phyloP scores from a whole-genome alignment of 2,113 vertebrate species.

The Rhabdomys dilectus region DNA sequence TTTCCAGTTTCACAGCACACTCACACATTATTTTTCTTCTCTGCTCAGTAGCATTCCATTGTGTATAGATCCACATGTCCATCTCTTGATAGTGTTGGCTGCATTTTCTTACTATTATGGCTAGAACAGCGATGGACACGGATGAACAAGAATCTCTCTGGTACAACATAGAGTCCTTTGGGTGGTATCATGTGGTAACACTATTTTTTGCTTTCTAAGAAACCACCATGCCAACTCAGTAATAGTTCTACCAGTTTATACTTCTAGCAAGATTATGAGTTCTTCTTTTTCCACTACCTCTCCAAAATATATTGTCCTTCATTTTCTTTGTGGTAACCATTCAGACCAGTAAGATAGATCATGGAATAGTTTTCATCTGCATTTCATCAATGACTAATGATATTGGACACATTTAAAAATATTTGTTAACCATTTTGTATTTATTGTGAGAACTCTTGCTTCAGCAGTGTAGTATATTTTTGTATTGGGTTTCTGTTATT shows the following conservation, averaged over 20 bases:
- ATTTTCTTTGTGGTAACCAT: not conserved
- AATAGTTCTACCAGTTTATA: not conserved
- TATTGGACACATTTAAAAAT: too few species aligned
- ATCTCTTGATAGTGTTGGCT: not conserved
- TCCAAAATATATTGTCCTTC: not conserved
- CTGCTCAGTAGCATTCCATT: not conserved
- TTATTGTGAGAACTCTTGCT: not conserved
- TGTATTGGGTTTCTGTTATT: not conserved
- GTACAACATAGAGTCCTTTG: not conserved
- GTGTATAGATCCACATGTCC: not conserved
- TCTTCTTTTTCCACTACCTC: not conserved
- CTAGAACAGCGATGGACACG: not conserved
- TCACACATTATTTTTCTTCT: not conserved
- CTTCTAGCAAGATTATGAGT: not conserved
- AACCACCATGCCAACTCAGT: not conserved
- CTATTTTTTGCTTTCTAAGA: not conserved
- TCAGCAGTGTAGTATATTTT: not conserved
- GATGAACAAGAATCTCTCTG: not conserved
- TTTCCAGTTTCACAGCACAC: not conserved
- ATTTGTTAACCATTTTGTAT: not conserved
- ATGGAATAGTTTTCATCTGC: not conserved
- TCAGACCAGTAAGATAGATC: not conserved
- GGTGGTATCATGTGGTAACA: not conserved
- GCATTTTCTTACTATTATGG: not conserved
- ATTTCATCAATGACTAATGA: not conserved